Evolutionary conservation across 2,113 vertebrate genomes (phyloP).

Genomic region (Tachycineta bicolor): DNA sequence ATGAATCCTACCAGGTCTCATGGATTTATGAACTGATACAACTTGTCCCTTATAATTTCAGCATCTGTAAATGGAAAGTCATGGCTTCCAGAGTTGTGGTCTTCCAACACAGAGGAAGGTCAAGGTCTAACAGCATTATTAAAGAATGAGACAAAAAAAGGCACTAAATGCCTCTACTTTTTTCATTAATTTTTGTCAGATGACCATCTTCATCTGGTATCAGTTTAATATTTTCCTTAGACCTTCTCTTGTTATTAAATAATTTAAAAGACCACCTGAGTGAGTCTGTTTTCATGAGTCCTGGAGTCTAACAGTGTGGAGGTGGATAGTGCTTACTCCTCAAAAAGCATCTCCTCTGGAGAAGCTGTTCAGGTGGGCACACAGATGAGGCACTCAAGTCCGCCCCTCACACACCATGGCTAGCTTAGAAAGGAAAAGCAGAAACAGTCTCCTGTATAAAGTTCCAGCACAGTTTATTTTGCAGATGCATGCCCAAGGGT

Average conservation of each 20-base stretch:
- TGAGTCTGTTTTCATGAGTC: neutral
- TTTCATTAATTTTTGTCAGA: neutral
- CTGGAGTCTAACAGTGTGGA: neutral
- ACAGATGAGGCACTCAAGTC: neutral
- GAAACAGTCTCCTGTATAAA: neutral
- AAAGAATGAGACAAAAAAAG: neutral
- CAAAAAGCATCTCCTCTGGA: neutral
- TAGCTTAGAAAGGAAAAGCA: neutral
- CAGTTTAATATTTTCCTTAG: neutral
- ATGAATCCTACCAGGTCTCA: neutral
- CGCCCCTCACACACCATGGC: neutral
- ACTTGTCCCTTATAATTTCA: neutral
- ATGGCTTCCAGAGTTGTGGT: neutral
- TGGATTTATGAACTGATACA: neutral
- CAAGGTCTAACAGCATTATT: neutral
- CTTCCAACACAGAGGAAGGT: neutral
- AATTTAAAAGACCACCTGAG: neutral
- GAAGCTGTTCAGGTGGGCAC: neutral
- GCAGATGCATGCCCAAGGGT: rapidly evolving
- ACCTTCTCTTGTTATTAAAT: neutral
- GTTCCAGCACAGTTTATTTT: neutral
- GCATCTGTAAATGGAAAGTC: neutral
- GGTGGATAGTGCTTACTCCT: neutral
- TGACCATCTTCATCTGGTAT: neutral
- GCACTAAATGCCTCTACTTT: neutral